phyloP scores from a whole-genome alignment of 2,888 invertebrate species.

The Byasa hedistus region DNA sequence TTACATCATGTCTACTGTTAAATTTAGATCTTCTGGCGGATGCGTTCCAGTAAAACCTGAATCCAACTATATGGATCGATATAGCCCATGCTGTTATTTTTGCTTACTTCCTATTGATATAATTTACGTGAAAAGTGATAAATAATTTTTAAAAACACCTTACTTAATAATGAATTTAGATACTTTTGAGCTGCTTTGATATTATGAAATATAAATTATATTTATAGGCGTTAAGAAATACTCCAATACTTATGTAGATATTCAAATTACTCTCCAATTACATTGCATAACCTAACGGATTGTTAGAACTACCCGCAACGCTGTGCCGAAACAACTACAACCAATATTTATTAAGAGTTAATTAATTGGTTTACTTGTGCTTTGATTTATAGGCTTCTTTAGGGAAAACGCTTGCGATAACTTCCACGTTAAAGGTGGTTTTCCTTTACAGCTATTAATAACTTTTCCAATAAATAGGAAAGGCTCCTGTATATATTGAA shows the following conservation, averaged over 20 bases:
- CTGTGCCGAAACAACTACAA: constrained; percentile 18
- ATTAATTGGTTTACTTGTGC: constrained; percentile 23
- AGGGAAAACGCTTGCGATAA: constrained; percentile 2
- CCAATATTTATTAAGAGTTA: constrained; percentile 23
- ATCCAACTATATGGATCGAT: too few relatives aligned
- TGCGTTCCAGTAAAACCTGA: too few relatives aligned
- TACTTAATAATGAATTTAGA: too few relatives aligned
- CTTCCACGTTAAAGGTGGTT: background rate
- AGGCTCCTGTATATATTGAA: too few relatives aligned
- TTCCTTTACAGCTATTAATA: constrained; percentile 1
- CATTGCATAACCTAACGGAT: constrained; percentile 57
- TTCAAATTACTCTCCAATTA: constrained; percentile 67
- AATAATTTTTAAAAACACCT: too few relatives aligned
- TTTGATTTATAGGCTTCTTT: constrained; percentile 15
- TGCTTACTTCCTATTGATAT: too few relatives aligned
- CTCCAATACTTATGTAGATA: constrained; percentile 54
- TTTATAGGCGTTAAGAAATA: background rate
- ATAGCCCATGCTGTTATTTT: too few relatives aligned
- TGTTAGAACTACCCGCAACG: constrained; percentile 47
- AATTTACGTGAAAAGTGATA: too few relatives aligned
- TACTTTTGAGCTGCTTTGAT: too few relatives aligned
- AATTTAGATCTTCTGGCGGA: too few relatives aligned
- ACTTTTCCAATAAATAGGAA: background rate
- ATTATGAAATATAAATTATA: too few relatives aligned
- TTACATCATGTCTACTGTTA: too few relatives aligned